Evolutionary conservation across 2,113 vertebrate genomes (phyloP).

Genomic region (Ariopsis seemanni): DNA sequence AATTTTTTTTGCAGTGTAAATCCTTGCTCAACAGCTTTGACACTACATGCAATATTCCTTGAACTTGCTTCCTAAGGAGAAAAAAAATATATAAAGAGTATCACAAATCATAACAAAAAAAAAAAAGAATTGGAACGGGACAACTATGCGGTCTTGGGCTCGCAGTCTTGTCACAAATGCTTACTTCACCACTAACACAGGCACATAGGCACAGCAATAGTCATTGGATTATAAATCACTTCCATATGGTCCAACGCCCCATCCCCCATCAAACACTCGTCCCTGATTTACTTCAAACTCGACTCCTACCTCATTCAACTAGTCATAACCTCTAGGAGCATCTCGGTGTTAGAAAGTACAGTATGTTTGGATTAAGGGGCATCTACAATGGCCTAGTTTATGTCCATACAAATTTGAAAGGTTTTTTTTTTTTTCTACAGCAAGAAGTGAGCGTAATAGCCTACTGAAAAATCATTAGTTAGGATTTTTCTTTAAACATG

Average conservation of each 20-base stretch:
- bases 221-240: constrained; percentile 42
- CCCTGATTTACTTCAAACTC: neutral
- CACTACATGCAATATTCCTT: neutral
- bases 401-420: neutral
- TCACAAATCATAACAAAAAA: neutral
- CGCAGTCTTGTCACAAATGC: neutral
- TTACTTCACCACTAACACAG: constrained; percentile 6
- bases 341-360: neutral
- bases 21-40: neutral
- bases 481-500: neutral
- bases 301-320: neutral
- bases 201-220: constrained; percentile 16
- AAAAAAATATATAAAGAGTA: neutral
- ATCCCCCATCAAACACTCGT: neutral
- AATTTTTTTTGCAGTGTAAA: too few relatives aligned
- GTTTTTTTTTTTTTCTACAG: too few relatives aligned
- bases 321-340: neutral
- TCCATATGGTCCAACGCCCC: constrained; percentile 28
- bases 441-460: too few relatives aligned
- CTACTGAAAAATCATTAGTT: neutral
- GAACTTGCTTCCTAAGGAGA: neutral
- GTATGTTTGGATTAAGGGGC: neutral
- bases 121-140: neutral
- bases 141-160: neutral
- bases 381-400: neutral